Base-by-base conservation (phyloP, 2,113 vertebrate genomes). In the Cygnus buccinator region DNA sequence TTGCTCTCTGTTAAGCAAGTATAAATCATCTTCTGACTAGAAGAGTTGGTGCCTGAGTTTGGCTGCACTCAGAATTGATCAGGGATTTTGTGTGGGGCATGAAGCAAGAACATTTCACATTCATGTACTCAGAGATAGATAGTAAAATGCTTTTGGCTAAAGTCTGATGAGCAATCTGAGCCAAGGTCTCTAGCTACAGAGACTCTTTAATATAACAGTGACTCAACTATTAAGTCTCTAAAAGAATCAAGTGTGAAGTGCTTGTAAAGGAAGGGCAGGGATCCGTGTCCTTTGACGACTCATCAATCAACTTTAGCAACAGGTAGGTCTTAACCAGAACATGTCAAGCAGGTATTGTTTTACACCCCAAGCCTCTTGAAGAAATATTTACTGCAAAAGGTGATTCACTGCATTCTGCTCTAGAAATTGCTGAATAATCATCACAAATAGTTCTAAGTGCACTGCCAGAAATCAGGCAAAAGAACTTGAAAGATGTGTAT, bases 221-320 rank as follows among this genome's bases (percentile, higher is more conserved):
- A 72, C 66, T 95, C 84, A 63, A 28, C 76, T 75, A 75, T 67
- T 87, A 89, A 84, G 70, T 72, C 50, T 54, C 50, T 39, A 39
- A 72, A 50, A 72, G 39, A 72, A 29, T 89, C 73, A 78, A 0
- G 0, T 31, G 75, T 65, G 65, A 91, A 72, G 43, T n/a, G 14
- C 52, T 79, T 48, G 48, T 57, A 35, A 84, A 89, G 71, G 70
- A 95, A 74, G 52, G 77, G 84, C 43, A 94, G 76, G 29, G 43
- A 84, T 61, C 37, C 55, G 6, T 92, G 77, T 50, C 57, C 22
- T 91, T 68, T 92, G 57, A 94, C 29, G 29, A 68, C 23, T 91
- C 84, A 89, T 96, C 70, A 48, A 61, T 94, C 87, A 92, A 43
- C 33, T 80, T 95, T 4, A 87, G 22, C 46, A 94, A 41, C 46